These are phyloP conservation scores for Polyommatus icarus DNA, from an alignment of 2,888 invertebrate species.

Conservation along the genomic window DNA sequence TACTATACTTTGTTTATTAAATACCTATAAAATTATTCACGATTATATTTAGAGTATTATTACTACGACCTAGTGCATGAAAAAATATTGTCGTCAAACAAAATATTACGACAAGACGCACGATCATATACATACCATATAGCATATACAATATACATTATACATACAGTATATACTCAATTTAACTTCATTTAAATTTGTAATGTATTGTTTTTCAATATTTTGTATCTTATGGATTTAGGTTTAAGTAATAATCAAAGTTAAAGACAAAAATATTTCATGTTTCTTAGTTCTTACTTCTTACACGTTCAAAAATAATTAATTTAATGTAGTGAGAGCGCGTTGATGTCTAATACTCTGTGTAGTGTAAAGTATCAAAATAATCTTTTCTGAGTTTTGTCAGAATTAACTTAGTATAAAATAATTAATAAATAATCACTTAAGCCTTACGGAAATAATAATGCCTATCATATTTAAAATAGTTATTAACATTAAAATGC, in stretches of 20 bases:
- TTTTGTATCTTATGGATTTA: no score
- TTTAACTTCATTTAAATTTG: no score
- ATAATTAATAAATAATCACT: no score
- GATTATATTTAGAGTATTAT: conserved; percentile 12
- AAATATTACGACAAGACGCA: background rate
- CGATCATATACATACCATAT: background rate
- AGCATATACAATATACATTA: no score
- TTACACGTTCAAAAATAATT: background rate
- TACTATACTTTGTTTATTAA: background rate
- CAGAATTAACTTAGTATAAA: background rate
- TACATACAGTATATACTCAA: no score
- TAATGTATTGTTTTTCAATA: no score
- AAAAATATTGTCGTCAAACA: background rate
- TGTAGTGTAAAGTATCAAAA: background rate
- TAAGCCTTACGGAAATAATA: no score
- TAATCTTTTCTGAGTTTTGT: background rate
- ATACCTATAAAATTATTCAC: conserved; percentile 13
- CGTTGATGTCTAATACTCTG: conserved; percentile 9
- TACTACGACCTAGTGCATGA: background rate
- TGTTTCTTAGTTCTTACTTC: no score
- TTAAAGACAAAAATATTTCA: background rate
- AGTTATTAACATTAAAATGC: background rate
- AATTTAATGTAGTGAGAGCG: background rate
- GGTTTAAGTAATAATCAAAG: no score
- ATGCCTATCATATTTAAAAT: background rate